Conservation (phyloP, 1,140 invertebrate species). For the Anoplolepis gracilipes region DNA sequence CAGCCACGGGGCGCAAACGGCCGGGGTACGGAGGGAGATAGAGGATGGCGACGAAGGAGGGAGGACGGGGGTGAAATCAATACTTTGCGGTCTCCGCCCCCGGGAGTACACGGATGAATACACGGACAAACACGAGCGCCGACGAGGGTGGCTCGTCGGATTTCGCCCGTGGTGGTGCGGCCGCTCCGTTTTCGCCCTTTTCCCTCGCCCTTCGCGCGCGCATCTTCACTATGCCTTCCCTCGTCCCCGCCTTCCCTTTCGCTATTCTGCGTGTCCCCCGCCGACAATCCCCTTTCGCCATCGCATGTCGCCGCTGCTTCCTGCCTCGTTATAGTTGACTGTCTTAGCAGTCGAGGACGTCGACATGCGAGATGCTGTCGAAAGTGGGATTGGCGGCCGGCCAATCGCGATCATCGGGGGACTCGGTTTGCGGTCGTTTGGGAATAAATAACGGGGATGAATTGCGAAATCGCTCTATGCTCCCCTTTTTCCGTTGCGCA, state of each 20-base stretch:
- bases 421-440: constrained; percentile 13
- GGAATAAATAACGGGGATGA: constrained; percentile 55
- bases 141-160: constrained; percentile 51
- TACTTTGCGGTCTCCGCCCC: constrained; percentile 85
- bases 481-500: constrained; percentile 1
- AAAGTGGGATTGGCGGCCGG: constrained; percentile 54
- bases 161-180: constrained; percentile 46
- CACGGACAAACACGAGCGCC: constrained; percentile 79
- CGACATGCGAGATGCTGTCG: constrained; percentile 42
- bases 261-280: not conserved
- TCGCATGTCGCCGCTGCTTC: constrained; percentile 57
- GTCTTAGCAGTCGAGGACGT: constrained; percentile 43
- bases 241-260: not conserved
- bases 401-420: constrained; percentile 51
- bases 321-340: constrained; percentile 46
- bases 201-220: constrained; percentile 14
- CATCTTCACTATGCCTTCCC: constrained; percentile 1
- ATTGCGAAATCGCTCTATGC: constrained; percentile 33
- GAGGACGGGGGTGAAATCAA: constrained; percentile 81
- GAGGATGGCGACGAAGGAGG: constrained; percentile 23
- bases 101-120: constrained; percentile 81
- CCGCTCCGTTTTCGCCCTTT: constrained; percentile 47
- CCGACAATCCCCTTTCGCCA: not conserved
- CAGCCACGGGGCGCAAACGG: constrained; percentile 69
- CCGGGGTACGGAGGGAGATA: constrained; percentile 63